These are phyloP conservation scores for Oreochromis mossambicus DNA, from an alignment of 2,797 vertebrate species.

Conservation along the genomic window DNA sequence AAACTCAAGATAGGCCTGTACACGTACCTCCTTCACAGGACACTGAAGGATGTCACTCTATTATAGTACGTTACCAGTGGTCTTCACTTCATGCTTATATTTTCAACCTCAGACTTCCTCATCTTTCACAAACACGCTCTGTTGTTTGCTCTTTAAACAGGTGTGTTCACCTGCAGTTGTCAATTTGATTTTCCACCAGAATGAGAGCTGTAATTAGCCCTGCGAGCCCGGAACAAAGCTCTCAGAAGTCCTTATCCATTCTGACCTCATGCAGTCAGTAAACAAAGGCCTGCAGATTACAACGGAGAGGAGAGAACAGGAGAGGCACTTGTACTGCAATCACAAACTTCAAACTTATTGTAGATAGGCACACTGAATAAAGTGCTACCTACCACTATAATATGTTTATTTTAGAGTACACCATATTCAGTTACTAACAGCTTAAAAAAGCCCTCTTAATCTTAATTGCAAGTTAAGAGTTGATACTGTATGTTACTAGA, in stretches of 20 bases:
- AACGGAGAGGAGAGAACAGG: not conserved
- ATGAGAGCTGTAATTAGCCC: not conserved
- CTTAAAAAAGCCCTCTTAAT: not conserved
- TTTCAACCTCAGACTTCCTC: not conserved
- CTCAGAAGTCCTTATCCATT: not conserved
- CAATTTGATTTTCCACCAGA: not conserved
- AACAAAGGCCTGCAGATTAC: conserved; percentile 33
- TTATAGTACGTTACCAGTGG: not conserved
- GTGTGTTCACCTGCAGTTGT: not conserved
- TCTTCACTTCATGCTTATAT: not conserved
- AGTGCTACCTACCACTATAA: not conserved
- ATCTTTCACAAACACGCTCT: not conserved
- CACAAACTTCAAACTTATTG: not conserved
- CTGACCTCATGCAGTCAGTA: conserved; percentile 20
- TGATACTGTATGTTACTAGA: not conserved
- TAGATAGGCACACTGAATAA: not conserved
- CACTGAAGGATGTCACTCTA: not conserved
- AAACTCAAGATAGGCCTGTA: not conserved
- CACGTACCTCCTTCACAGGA: not conserved
- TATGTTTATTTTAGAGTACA: not conserved
- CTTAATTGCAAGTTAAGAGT: not conserved
- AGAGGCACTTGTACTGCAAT: not conserved
- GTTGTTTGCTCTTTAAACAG: not conserved
- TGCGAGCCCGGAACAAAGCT: not conserved
- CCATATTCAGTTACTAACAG: not conserved